A percentile compares a stretch with the other conserved stretches of the same genome.
Evolutionary conservation across 2,888 invertebrate genomes (phyloP).

Genomic region (Sphaeridia pumilis): DNA sequence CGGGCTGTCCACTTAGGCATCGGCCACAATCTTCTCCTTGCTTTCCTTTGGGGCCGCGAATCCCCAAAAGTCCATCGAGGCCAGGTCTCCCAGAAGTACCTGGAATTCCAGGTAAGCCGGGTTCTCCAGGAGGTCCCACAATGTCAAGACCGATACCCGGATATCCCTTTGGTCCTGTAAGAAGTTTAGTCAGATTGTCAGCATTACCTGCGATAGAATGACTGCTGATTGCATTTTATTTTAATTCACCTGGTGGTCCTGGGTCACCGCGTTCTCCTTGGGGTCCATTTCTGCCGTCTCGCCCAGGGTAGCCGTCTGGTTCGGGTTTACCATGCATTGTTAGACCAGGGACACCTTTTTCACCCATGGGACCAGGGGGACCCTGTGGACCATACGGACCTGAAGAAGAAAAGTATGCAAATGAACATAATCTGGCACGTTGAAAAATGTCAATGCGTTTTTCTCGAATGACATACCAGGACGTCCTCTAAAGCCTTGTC

Average conservation of each 20-base stretch:
- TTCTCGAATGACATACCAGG: too few relatives aligned
- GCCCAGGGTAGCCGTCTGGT: slow-evolving; percentile 48
- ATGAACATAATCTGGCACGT: too few relatives aligned
- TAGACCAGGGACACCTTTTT: slow-evolving; percentile 57
- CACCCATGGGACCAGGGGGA: slow-evolving; percentile 49
- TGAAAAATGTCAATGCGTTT: too few relatives aligned
- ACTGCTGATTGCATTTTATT: neutral
- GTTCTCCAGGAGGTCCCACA: slow-evolving; percentile 40
- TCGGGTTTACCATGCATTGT: slow-evolving; percentile 59
- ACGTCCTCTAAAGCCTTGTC: slow-evolving; percentile 35
- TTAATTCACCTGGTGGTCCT: slow-evolving; percentile 42
- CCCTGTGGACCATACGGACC: slow-evolving; percentile 53
- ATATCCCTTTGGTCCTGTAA: slow-evolving; percentile 39
- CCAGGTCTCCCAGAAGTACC: slow-evolving; percentile 48
- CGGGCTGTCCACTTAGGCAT: slow-evolving; percentile 42
- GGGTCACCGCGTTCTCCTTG: slow-evolving; percentile 50
- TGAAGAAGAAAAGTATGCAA: slow-evolving; percentile 10
- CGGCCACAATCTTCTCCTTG: slow-evolving; percentile 50
- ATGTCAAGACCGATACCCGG: slow-evolving; percentile 47
- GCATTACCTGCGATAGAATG: neutral
- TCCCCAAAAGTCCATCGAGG: slow-evolving; percentile 46
- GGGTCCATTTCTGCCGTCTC: slow-evolving; percentile 43
- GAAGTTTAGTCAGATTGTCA: neutral
- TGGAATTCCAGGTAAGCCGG: slow-evolving; percentile 43
- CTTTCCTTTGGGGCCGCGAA: slow-evolving; percentile 38